phyloP scores from a whole-genome alignment of 2,888 invertebrate genomes.

The Pardosa pseudoannulata region DNA sequence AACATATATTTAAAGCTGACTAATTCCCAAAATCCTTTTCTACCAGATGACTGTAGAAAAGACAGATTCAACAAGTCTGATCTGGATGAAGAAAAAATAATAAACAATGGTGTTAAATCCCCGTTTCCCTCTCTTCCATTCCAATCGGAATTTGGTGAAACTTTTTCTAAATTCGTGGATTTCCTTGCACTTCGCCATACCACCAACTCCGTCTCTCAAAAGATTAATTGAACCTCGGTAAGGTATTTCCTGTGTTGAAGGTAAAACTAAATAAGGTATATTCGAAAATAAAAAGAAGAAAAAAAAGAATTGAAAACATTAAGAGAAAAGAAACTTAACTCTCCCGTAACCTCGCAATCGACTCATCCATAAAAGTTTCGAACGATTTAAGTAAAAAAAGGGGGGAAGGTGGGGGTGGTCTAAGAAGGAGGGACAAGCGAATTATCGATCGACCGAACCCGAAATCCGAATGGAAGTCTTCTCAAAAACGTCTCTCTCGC shows the following conservation, averaged over 20 bases:
- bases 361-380: constrained; percentile 68
- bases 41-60: too few relatives aligned
- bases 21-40: too few relatives aligned
- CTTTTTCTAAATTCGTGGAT: too few relatives aligned
- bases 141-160: too few relatives aligned
- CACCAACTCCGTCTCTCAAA: neutral
- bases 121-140: too few relatives aligned
- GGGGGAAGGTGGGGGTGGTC: too few relatives aligned
- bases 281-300: neutral
- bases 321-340: too few relatives aligned
- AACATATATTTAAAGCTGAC: too few relatives aligned
- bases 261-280: neutral
- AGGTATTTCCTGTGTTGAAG: neutral
- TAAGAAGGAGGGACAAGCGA: constrained; percentile 1
- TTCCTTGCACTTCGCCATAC: too few relatives aligned
- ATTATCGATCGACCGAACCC: constrained; percentile 55
- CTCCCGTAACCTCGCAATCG: constrained; percentile 17
- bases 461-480: constrained; percentile 54
- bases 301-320: constrained; percentile 1
- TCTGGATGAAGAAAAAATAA: too few relatives aligned
- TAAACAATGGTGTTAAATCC: too few relatives aligned
- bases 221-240: constrained; percentile 9
- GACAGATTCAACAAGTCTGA: too few relatives aligned
- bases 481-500: constrained; percentile 39
- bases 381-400: constrained; percentile 35